Conservation (phyloP, 2,888 invertebrate genomes). For the Chrysodeixis includens region DNA sequence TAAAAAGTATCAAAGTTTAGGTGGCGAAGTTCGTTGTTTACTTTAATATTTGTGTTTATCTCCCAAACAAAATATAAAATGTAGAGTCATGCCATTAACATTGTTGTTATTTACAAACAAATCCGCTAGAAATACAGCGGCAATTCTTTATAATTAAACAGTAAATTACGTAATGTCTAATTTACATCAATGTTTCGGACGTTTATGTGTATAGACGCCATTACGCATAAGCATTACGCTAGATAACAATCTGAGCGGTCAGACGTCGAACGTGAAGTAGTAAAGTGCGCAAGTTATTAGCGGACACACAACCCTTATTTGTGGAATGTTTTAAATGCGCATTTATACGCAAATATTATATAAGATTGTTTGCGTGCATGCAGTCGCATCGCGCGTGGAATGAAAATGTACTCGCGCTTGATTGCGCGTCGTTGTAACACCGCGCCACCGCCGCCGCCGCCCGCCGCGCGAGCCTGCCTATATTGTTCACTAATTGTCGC, state of each 20-base stretch:
- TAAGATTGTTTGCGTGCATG: slow-evolving; percentile 74
- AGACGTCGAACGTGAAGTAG: slow-evolving; percentile 57
- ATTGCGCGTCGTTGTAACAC: slow-evolving; percentile 59
- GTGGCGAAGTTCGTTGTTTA: slow-evolving; percentile 28
- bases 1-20: not conserved
- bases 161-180: slow-evolving; percentile 27
- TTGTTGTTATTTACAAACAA: slow-evolving; percentile 30
- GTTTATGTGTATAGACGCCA: slow-evolving; percentile 22
- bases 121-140: slow-evolving; percentile 10
- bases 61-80: slow-evolving; percentile 17
- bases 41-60: slow-evolving; percentile 15
- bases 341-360: slow-evolving; percentile 76
- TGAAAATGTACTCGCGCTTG: slow-evolving; percentile 67
- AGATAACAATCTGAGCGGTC: slow-evolving; percentile 61
- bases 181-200: slow-evolving; percentile 32
- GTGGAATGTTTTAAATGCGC: slow-evolving; percentile 77
- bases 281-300: slow-evolving; percentile 68
- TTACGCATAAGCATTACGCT: slow-evolving; percentile 30
- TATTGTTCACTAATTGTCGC: slow-evolving; percentile 52
- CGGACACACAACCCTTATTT: slow-evolving; percentile 73
- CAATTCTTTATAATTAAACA: slow-evolving; percentile 37
- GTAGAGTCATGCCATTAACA: slow-evolving; percentile 28
- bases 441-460: slow-evolving; percentile 24
- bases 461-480: slow-evolving; percentile 20
- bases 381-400: slow-evolving; percentile 67